Evolutionary conservation across 2,888 invertebrate species (phyloP), one percentile per base, ranked within the genome.

Genomic region (Melikaiella ostensackeni): DNA sequence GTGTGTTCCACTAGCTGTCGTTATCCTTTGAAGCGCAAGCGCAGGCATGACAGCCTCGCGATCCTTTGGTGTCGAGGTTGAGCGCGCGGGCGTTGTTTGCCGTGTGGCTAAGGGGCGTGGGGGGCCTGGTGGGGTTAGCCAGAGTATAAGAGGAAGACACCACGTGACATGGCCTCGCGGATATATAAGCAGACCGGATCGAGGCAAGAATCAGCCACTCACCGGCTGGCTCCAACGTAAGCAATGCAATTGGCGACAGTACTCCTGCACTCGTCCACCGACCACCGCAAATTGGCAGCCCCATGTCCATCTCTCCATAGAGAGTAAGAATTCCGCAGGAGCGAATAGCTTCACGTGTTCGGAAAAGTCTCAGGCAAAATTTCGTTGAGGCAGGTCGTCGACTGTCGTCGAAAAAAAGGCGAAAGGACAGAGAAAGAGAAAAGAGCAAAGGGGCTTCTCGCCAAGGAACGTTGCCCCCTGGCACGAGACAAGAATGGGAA

Each of bases 121-220:
- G 38, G 38, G 21, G 21, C 2, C 38, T 13, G 42, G 42, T 6
- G 66, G 76, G 77, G 75, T 16, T 75, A 62, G 61, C 16, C 62
- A 59, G 66, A 81, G 84, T 77, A 81, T 84, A 75, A 46, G 70
- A 55, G 79, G 75, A 74, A 55, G 66, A 64, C 24, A 46, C 82
- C 86, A 87, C 87, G 87, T 87, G 86, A 86, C 80, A 3, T 82
- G 57, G 75, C 61, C 80, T 81, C 78, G 76, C 80, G 86, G 87
- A 88, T 89, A 89, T 89, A 89, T 87, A 89, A 89, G 83, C 85
- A 83, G 84, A 80, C 75, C 79, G 81, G 82, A 75, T 76, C 80
- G 80, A 75, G 75, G 76, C 80, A 83, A 75, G 74, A 85, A 83
- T 85, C 89, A 89, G 88, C 89, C 89, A 87, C 86, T 89, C 87